Base-by-base conservation (phyloP, 2,113 vertebrate species). In the Marcusenius ussheri region DNA sequence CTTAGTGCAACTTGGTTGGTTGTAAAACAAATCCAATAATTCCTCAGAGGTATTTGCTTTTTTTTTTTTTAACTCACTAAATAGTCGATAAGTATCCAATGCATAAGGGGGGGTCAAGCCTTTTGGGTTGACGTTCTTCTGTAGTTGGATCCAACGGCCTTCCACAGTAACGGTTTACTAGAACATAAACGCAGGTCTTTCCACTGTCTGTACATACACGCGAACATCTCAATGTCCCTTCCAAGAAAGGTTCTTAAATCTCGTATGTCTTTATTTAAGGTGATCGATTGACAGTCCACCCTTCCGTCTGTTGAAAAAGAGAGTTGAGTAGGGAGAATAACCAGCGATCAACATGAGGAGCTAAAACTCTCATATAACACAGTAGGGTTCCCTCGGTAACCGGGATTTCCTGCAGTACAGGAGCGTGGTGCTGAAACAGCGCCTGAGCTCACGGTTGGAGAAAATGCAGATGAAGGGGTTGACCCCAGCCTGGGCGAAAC, bases 351-450 rank as follows among this genome's bases (percentile, higher is more conserved):
- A 92, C 94, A 92, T 94, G 93, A 93, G 94, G 92, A 94, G 92
- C 90, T 92, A 90, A 87, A 95, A 93, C 97, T 97, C 96, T 99
- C 98, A 99, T 99, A 99, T 99, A 98, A 99, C 98, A 97, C 98
- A 99, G 97, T 99, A 99, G 97, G 98, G 98, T 99, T 99, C 98
- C 97, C 98, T 97, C 96, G 98, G 98, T 98, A 99, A 98, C 97
- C 98, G 98, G 97, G 98, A 99, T 97, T 99, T 99, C 97, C 98
- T 98, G 98, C 98, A 99, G 97, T 99, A 99, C 96, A 99, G 98
- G 95, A 99, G 97, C 89, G 98, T 99, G 96, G 98, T 99, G 96
- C 98, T 99, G 96, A 99, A 99, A 97, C 98, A 99, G 95, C 98
- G 97, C 96, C 98, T 97, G 90, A 99, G 98, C 98, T 99, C 98